Percentiles rank a stretch among this genome's conserved stretches.
These are phyloP conservation scores for Hippocampus kuda DNA, from an alignment of 2,797 vertebrate genomes.

Conservation along the genomic window DNA sequence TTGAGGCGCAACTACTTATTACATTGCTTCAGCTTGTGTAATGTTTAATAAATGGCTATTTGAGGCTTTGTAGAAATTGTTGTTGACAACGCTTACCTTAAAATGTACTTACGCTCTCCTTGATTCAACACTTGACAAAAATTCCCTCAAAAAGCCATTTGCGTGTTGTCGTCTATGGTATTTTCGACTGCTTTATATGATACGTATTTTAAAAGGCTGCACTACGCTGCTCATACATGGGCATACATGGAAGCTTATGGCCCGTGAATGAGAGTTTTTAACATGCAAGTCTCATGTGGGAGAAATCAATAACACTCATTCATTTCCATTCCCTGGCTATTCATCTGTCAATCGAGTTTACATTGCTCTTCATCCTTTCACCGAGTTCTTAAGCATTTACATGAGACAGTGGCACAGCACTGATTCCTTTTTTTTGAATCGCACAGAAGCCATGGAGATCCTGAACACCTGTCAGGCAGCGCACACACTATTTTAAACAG, in stretches of 20 bases:
- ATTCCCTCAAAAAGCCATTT: too few relatives aligned
- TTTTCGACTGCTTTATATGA: not conserved
- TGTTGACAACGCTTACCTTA: not conserved
- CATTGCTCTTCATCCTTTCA: conserved; percentile 9
- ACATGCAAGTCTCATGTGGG: not conserved
- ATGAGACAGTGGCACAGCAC: conserved; percentile 41
- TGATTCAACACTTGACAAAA: too few relatives aligned
- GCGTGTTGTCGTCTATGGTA: not conserved
- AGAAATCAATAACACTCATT: not conserved
- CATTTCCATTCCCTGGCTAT: not conserved
- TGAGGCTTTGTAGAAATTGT: not conserved
- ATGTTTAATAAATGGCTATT: not conserved
- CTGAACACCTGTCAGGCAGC: conserved; percentile 44
- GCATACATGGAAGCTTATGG: not conserved
- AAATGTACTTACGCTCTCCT: not conserved
- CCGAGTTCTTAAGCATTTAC: conserved; percentile 42
- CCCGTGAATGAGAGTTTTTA: not conserved
- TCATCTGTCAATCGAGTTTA: conserved; percentile 27
- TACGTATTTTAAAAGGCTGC: not conserved
- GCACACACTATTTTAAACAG: conserved; percentile 55
- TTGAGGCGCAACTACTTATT: not conserved
- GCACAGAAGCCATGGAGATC: conserved; percentile 17
- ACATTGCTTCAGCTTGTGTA: not conserved
- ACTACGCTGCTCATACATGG: not conserved
- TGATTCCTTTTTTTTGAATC: conserved; percentile 42